Base-by-base conservation (phyloP, 2,113 vertebrate genomes). In the Grus americana region DNA sequence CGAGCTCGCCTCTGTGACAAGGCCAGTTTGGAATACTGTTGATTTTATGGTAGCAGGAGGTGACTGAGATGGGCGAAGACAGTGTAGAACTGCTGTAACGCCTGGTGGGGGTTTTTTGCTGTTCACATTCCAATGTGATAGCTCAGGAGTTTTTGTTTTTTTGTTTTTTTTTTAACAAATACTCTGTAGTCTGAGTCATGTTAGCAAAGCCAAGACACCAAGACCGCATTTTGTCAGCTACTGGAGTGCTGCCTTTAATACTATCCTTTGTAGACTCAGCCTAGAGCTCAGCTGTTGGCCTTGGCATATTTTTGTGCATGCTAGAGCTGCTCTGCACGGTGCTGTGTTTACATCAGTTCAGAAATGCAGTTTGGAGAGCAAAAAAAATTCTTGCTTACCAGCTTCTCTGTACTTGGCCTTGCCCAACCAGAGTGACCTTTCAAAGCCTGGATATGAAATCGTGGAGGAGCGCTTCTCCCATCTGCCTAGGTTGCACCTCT, bases 391-490 rank as follows among this genome's bases (percentile, higher is more conserved):
- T 34, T 32, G 19, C 62, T 79, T 58, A 17, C 17, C 34, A 9
- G 18, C 38, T 49, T 57, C 24, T 82, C 23, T 70, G 36, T 44
- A 4, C 54, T 44, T 40, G 18, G 12, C 30, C 17, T 85, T 61
- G 19, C n/a, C 38, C 2, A 1, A 5, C 27, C 32, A 30, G 30
- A 68, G 34, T 2, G 21, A 59, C 62, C 34, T 54, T 42, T 65
- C 18, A 12, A 46, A 40, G 5, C 21, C 1, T 65, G 70, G 18
- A 2, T n/a, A 15, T 67, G 2, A 1, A 54, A 21, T 11, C 0
- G 0, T 34, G 34, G 30, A 57, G 54, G 20, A 82, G n/a, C 0
- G 1, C 16, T 63, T 32, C 26, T 88, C 46, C 49, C 7, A 2
- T 40, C n/a, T 1, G 3, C 2, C 0, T 3, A 8, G 5, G 12